Evolutionary conservation across 2,113 vertebrate species (phyloP).

Genomic region (Charadrius vociferus): DNA sequence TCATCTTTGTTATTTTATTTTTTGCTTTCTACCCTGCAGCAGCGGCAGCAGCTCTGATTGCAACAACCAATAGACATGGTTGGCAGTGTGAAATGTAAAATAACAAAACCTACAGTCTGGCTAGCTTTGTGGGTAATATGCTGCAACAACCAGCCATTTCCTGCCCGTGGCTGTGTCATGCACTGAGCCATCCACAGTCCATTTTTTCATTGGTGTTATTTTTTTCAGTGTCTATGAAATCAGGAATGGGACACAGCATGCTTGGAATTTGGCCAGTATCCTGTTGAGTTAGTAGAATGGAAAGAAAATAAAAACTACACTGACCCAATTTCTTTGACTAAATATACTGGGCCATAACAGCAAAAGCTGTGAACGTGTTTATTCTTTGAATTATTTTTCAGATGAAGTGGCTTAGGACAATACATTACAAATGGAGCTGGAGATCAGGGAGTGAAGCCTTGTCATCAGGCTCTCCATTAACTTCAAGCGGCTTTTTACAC

Average conservation of each 20-base stretch:
- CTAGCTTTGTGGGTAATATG: constrained; percentile 49
- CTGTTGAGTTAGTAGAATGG: constrained; percentile 67
- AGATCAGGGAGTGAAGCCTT: background rate
- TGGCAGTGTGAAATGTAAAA: constrained; percentile 57
- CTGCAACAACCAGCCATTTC: constrained; percentile 39
- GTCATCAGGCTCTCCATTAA: background rate
- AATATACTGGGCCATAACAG: constrained; percentile 41
- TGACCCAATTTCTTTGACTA: constrained; percentile 72
- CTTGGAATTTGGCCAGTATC: constrained; percentile 64
- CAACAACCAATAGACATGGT: constrained; percentile 13
- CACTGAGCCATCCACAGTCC: constrained; percentile 49
- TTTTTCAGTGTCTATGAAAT: constrained; percentile 52
- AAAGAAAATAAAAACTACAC: constrained; percentile 67
- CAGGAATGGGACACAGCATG: constrained; percentile 64
- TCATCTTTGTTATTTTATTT: background rate
- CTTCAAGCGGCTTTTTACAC: background rate
- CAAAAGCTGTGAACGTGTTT: constrained; percentile 20
- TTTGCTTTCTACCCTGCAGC: constrained; percentile 32
- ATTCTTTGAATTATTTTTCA: constrained; percentile 40
- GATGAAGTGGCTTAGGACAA: constrained; percentile 34
- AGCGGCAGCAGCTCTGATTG: constrained; percentile 39
- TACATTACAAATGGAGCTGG: background rate
- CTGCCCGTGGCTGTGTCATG: constrained; percentile 62
- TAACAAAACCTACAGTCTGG: constrained; percentile 39
- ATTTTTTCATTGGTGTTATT: constrained; percentile 40